Base-by-base conservation (phyloP, 2,113 vertebrate genomes). In the Caranx ignobilis region DNA sequence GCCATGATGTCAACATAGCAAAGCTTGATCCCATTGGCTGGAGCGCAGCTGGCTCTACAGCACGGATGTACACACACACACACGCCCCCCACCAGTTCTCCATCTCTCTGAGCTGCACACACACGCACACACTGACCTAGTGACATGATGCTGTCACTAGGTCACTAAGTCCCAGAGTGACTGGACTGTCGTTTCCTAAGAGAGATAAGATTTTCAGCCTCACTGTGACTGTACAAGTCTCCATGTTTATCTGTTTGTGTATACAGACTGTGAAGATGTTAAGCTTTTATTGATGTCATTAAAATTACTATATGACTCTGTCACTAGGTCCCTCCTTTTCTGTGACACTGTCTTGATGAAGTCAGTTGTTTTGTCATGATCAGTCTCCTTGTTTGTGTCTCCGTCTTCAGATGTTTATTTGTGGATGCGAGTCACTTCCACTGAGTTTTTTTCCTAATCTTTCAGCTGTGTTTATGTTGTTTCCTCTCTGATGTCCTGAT, bases 1-100 rank as follows among this genome's bases (percentile, higher is more conserved):
- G 83, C 84, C 54, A 65, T 93, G 87, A 93, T 89, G 88, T 88
- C 87, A 91, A 35, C 89, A 87, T 32, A 43, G 72, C 74, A 67
- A 15, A 5, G 31, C 15, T 65, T 62, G 71, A 79, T 89, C 81
- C 10, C 52, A 94, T 94, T 93, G 92, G 93, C 79, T 83, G 9
- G 67, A 75, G 71, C 52, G 13, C 80, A 86, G 73, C 79, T 77
- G 69, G 75, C 48, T 41, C 71, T 82, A 65, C 12, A 50, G 59
- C 65, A 54, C 6, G 35, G 59, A 84, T 76, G 31, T 11, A 75
- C 70, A 59, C 76, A 60, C 50, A 66, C 57, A 54, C 59, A 71
- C 78, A 76, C 16, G 63, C 80, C 41, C n/a, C 61, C 65, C 61
- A 35, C 34, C 37, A 11, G 18, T 52, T 80, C 71, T 79, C 48